Evolutionary conservation across 2,797 vertebrate species (phyloP).

Genomic region (Prunella strophiata): DNA sequence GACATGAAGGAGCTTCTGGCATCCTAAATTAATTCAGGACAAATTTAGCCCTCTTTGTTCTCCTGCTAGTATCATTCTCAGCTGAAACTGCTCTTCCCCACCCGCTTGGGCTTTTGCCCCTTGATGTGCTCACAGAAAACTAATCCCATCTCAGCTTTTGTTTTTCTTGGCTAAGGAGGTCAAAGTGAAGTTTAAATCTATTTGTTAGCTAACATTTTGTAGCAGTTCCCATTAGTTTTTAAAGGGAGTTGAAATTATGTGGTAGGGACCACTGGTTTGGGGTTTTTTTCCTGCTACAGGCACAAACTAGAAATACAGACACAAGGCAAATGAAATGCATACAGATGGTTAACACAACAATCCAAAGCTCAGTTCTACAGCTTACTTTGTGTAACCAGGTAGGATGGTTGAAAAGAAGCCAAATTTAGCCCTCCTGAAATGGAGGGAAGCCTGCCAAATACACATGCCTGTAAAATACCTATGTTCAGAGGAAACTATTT

Average conservation of each 20-base stretch:
- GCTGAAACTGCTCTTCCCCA: background rate
- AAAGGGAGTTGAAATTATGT: background rate
- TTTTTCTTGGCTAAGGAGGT: conserved; percentile 24
- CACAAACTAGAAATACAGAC: background rate
- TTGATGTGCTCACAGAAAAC: background rate
- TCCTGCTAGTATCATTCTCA: background rate
- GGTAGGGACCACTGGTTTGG: background rate
- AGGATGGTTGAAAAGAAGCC: background rate
- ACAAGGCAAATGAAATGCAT: background rate
- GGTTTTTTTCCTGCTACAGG: background rate
- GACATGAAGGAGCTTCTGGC: background rate
- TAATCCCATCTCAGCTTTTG: conserved; percentile 2
- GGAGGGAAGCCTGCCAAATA: background rate
- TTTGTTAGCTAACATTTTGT: background rate
- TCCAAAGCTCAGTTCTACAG: background rate
- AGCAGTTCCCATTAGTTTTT: conserved; percentile 2
- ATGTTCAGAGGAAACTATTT: background rate
- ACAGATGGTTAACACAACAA: background rate
- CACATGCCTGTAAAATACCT: background rate
- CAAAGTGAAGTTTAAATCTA: conserved; percentile 26
- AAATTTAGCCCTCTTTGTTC: conserved; percentile 15
- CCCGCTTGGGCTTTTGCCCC: background rate
- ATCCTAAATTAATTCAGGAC: background rate
- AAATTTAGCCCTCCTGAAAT: background rate
- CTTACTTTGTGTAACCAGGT: background rate